Conservation (phyloP, 2,888 invertebrate species). For the Silvanus unidentatus region DNA sequence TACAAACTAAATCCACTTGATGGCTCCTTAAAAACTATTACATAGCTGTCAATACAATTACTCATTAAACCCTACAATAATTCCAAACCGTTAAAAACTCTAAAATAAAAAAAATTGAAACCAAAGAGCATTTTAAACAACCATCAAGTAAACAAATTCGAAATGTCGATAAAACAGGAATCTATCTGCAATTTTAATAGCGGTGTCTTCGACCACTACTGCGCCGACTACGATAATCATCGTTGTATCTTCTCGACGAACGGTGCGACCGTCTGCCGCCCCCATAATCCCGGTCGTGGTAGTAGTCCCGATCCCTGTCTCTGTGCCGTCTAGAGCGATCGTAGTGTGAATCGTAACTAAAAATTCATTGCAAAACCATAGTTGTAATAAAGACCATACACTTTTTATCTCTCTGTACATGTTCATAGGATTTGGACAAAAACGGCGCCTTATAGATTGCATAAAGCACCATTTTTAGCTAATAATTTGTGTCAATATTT, state of each 20-base stretch:
- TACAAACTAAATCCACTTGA: too few species aligned
- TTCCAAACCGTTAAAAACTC: too few species aligned
- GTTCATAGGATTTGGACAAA: background rate
- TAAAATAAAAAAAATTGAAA: too few species aligned
- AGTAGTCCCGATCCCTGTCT: constrained; percentile 38
- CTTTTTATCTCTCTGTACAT: background rate
- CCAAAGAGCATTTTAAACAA: too few species aligned
- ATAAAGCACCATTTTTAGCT: too few species aligned
- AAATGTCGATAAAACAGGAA: constrained; percentile 20
- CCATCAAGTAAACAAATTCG: too few species aligned
- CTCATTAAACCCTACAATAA: too few species aligned
- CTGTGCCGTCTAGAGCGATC: constrained; percentile 36
- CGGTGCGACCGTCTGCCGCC: constrained; percentile 30
- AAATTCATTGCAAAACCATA: constrained; percentile 30
- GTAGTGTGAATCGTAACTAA: constrained; percentile 38
- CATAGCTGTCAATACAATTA: too few species aligned
- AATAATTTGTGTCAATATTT: too few species aligned
- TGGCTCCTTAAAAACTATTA: too few species aligned
- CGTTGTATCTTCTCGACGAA: constrained; percentile 33
- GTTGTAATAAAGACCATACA: constrained; percentile 8
- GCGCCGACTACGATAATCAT: constrained; percentile 33
- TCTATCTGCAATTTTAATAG: too few species aligned
- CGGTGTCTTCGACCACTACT: constrained; percentile 31
- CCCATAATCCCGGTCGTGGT: constrained; percentile 32
- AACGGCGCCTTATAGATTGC: too few species aligned